Base-by-base conservation (phyloP, 2,113 vertebrate species). In the Suncus etruscus region DNA sequence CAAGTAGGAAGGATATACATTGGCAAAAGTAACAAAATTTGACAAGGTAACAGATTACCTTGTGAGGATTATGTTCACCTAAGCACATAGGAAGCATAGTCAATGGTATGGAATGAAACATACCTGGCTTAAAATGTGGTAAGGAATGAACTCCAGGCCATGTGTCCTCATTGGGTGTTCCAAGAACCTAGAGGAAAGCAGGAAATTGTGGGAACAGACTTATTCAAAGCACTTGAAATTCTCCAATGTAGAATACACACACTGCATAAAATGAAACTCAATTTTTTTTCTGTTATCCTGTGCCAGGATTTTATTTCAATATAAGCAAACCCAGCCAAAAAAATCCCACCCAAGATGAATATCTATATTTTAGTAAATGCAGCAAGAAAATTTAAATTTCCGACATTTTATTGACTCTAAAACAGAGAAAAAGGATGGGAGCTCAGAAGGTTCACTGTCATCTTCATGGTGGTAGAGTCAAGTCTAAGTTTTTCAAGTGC, bases 41-140 rank as follows among this genome's bases (percentile, higher is more conserved):
- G 25, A 39, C 48, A 48, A 76, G 31, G 66, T 65, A n/a, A 6
- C 0, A 24, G 0, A 50, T 25, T 8, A 78, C n/a, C 22, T 61
- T 47, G 10, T 80, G 24, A 16, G 48, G 8, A 11, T 72, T 9
- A 29, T 22, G 27, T 11, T 54, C 8, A 15, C 27, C 12, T 85
- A 69, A 16, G 12, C 22, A 65, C 3, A 32, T 0, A 47, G 4
- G 75, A 77, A 69, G 51, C 39, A 75, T 65, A 72, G 47, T 78
- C 24, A 70, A n/a, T 32, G 70, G 20, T 32, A 81, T 87, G 76
- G 63, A 73, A 48, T 77, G 8, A 84, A 77, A 92, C 97, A 79
- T 97, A 99, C 99, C 99, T 98, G 98, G 98, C 96, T 99, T 99
- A 96, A 99, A 99, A 97, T 99, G 99, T 89, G 99, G 99, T 96